Percentiles rank a stretch among this genome's conserved stretches.
Conservation (phyloP, 2,113 vertebrate species). For the Poeciliopsis retropinna region DNA sequence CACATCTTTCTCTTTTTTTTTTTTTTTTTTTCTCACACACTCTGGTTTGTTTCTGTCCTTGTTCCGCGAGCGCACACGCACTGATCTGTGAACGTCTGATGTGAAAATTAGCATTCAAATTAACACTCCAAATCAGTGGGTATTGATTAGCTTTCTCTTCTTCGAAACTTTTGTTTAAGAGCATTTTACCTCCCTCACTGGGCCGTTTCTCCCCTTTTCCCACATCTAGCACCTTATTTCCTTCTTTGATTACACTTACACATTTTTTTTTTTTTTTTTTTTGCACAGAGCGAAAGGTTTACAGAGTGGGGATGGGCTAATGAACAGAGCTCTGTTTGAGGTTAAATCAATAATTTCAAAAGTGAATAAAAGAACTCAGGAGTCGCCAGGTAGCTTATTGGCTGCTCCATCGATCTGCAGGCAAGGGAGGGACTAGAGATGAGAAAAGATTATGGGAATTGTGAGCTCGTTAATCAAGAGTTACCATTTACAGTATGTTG, state of each 20-base stretch:
- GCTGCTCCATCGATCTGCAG: conserved; percentile 11
- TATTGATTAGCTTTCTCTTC: conserved; percentile 65
- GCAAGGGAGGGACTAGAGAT: conserved; percentile 13
- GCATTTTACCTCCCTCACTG: conserved; percentile 18
- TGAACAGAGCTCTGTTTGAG: conserved; percentile 59
- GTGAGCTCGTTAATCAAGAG: conserved; percentile 12
- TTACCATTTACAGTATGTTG: neutral
- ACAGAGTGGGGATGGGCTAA: conserved; percentile 12
- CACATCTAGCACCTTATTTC: conserved; percentile 18
- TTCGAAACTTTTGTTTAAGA: conserved; percentile 38
- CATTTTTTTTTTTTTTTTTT: conserved; percentile 22
- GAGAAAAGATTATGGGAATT: conserved; percentile 5
- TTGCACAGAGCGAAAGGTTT: conserved; percentile 25
- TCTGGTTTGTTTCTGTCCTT: conserved; percentile 43
- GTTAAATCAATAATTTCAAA: conserved; percentile 60
- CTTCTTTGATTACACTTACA: conserved; percentile 6
- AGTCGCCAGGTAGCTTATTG: conserved; percentile 42
- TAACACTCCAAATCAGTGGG: conserved; percentile 48
- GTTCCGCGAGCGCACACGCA: conserved; percentile 25
- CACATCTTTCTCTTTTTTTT: conserved; percentile 21
- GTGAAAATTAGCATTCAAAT: conserved; percentile 73
- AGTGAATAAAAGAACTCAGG: conserved; percentile 53
- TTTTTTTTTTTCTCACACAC: conserved; percentile 4
- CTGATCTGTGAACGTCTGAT: conserved; percentile 50
- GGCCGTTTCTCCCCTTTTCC: conserved; percentile 36